Conservation (phyloP, 1,140 invertebrate genomes). For the Protaetia brevitarsis region DNA sequence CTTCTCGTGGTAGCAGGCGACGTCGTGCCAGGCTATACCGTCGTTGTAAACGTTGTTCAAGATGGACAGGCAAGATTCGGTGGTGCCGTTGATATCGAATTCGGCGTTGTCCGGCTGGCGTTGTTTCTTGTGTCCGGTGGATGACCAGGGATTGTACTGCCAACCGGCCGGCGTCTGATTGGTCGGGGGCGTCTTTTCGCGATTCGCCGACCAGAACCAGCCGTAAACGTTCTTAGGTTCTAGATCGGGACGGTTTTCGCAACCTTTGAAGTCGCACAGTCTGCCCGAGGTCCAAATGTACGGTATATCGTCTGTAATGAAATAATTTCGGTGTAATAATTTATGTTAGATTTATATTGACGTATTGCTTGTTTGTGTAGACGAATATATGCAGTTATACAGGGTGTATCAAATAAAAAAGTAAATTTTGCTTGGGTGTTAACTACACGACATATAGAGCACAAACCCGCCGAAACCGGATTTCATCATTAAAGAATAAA, state of each 20-base stretch:
- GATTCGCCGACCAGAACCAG: constrained; percentile 91
- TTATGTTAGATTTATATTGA: neutral
- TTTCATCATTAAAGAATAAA: too few species aligned
- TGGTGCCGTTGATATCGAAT: constrained; percentile 85
- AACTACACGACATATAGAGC: too few species aligned
- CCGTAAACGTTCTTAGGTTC: constrained; percentile 81
- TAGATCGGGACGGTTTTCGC: constrained; percentile 78
- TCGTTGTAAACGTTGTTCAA: constrained; percentile 90
- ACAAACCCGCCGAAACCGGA: too few species aligned
- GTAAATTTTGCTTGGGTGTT: too few species aligned
- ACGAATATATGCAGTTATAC: too few species aligned
- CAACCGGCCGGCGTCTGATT: constrained; percentile 67
- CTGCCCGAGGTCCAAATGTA: constrained; percentile 91
- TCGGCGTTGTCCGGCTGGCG: constrained; percentile 88
- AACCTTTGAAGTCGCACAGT: constrained; percentile 90
- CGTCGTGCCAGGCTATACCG: constrained; percentile 88
- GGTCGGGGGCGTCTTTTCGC: constrained; percentile 83
- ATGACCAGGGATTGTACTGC: constrained; percentile 82
- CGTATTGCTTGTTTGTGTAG: neutral
- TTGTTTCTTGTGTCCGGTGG: constrained; percentile 83
- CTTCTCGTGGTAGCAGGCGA: constrained; percentile 89
- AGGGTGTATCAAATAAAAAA: too few species aligned
- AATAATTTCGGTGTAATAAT: neutral
- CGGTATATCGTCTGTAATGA: constrained; percentile 75
- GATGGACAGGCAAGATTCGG: constrained; percentile 79